These are phyloP conservation scores for Schizaphis graminum DNA, from an alignment of 2,888 invertebrate species.

Conservation along the genomic window DNA sequence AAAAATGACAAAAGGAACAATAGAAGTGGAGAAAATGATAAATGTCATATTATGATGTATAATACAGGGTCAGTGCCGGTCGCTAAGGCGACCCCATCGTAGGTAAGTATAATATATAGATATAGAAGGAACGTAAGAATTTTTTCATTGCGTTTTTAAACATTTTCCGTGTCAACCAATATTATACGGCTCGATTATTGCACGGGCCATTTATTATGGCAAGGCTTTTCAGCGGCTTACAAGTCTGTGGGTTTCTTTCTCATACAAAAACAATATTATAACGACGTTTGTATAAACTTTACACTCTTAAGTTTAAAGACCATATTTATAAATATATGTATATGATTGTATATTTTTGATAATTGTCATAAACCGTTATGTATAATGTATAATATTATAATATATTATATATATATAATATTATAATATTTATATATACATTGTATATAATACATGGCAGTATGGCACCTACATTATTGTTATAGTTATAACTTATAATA, in stretches of 20 bases:
- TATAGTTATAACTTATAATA: not conserved
- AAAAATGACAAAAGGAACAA: slow-evolving; percentile 30
- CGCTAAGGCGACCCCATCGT: slow-evolving; percentile 27
- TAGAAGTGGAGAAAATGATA: slow-evolving; percentile 6
- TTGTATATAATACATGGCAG: not conserved
- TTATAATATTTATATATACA: too few species aligned
- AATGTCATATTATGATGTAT: slow-evolving; percentile 30
- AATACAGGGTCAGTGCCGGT: slow-evolving; percentile 26
- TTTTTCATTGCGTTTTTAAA: slow-evolving; percentile 40
- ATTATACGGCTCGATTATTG: slow-evolving; percentile 58
- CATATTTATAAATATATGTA: not conserved
- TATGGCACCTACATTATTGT: not conserved
- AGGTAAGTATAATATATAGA: not conserved
- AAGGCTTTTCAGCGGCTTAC: slow-evolving; percentile 60
- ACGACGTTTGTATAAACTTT: not conserved
- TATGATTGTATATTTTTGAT: not conserved
- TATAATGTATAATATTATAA: too few species aligned
- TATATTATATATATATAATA: too few species aligned
- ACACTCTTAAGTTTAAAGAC: not conserved
- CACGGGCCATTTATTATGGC: slow-evolving; percentile 56
- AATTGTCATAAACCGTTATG: not conserved
- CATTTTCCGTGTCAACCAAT: slow-evolving; percentile 44
- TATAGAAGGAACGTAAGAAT: not conserved
- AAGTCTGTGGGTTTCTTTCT: slow-evolving; percentile 30
- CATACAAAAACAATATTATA: slow-evolving; percentile 30